Evolutionary conservation across 2,113 vertebrate genomes (phyloP), one percentile per base, ranked within the genome.

Genomic region (Nerophis lumbriciformis): DNA sequence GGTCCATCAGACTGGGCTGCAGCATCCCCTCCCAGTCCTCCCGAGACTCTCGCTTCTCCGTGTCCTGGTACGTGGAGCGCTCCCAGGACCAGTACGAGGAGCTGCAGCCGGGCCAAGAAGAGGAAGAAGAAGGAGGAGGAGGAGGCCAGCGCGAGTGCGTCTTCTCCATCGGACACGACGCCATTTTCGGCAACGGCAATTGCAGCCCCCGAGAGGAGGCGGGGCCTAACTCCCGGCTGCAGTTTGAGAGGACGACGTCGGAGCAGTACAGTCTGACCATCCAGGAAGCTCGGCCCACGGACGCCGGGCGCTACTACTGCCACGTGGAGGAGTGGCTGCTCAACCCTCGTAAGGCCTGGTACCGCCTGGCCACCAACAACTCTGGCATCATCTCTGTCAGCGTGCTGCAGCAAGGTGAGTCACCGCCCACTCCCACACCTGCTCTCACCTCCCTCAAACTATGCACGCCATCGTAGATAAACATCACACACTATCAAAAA

Each of bases 241-340:
- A 93, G 78, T 97, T 97, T 78, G 92, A 96, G 85, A 92, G 93
- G 72, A 88, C 92, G 8, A 91, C 93, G 0, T 90, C 92, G 0
- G 87, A 94, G 61, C 89, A 93, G 1, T 98, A 95, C 89, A 91
- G 93, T 19, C 88, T 99, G 83, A 95, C 94, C 0, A 91, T 99
- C 66, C 93, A 94, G 47, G 90, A 85, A 38, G 93, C 93, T 0
- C 83, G 83, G 0, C 72, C 88, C 0, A 82, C 73, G 0, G 97
- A 99, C 66, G 83, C 92, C 0, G 97, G 96, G 1, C 93, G 92
- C 58, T 99, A 98, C 86, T 94, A 93, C 0, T 99, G 97, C 69
- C 93, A 60, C 0, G 95, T 98, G 8, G 94, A 96, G 83, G 97
- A 99, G 75, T 99, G 97, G 97, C 88, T 99, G 45, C 91, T 90